Base-by-base conservation (phyloP, 1,140 invertebrate species). In the Phymastichus coffea region DNA sequence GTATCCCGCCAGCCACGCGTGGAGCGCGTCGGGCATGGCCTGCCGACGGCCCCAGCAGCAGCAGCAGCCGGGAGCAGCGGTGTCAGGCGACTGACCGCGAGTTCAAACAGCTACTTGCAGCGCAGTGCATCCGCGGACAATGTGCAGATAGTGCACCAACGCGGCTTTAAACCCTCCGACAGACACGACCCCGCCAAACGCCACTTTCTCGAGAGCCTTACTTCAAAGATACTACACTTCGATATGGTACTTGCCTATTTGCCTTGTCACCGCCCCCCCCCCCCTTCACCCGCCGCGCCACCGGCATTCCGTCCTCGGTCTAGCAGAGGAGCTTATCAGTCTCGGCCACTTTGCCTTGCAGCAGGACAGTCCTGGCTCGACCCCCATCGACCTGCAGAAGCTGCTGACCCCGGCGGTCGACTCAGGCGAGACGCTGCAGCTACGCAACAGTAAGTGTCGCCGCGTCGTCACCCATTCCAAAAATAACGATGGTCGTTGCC, bases 81-180 rank as follows among this genome's bases (percentile, higher is more conserved):
- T 15, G 48, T 62, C 22, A 69, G 66, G 30, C 64, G 68, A 28
- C 49, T 73, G 47, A 76, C 53, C 66, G 51, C 20, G 40, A 25
- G 19, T 53, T 54, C 46, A 37, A 47, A 14, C 52, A 69, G 22
- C 65, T 65, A 63, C 62, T 53, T 77, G 14, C 76, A 80, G 53
- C 70, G 76, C 41, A 78, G 72, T 28, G 55, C 69, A 25, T 73
- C 73, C 17, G 74, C 77, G 8, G 78, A 80, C 65, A 80, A 83
- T 79, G 81, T 83, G 66, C n/a, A n/a, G n/a, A 76, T 85, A 65
- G 70, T 84, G 54, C 75, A 73, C 55, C 78, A 79, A 49, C 81
- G 90, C 14, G 90, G 91, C 20, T 91, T 91, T 75, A 90, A 91
- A 69, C 91, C 92, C 2, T 93, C 90, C 0, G 91, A 94, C 74